Evolutionary conservation across 1,140 invertebrate genomes (phyloP).

Genomic region (Zaprionus ornatus): DNA sequence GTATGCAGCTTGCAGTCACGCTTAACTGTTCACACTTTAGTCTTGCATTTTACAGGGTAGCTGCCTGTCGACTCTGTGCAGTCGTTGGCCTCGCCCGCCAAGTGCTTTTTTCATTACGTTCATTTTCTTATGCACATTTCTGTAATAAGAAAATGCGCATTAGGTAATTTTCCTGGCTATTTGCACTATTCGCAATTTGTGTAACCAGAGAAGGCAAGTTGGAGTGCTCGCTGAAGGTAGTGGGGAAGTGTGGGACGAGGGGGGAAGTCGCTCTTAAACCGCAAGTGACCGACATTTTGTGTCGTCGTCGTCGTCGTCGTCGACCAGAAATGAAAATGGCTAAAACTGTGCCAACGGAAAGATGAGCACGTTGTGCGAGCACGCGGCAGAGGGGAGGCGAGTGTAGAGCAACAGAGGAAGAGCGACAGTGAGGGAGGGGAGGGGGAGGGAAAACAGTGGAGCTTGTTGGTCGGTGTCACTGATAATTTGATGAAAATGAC

Average conservation of each 20-base stretch:
- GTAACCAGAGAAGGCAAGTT: neutral
- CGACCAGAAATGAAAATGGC: conserved; percentile 75
- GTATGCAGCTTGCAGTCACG: too few species aligned
- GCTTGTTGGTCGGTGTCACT: conserved; percentile 60
- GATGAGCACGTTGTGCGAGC: conserved; percentile 54
- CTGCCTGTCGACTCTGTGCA: neutral
- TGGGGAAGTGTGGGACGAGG: neutral
- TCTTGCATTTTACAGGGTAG: neutral
- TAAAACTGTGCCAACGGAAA: conserved; percentile 75
- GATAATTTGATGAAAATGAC: conserved; percentile 81
- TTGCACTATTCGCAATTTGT: conserved; percentile 76
- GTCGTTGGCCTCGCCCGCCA: conserved; percentile 5
- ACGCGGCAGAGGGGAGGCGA: neutral
- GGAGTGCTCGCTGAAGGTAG: neutral
- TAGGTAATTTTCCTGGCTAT: conserved; percentile 80
- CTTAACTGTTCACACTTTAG: too few species aligned
- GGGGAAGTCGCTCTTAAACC: conserved; percentile 54
- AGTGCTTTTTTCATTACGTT: conserved; percentile 73
- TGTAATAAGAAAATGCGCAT: conserved; percentile 81
- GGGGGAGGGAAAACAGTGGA: neutral
- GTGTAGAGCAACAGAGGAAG: neutral
- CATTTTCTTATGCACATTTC: conserved; percentile 80
- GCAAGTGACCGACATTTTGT: conserved; percentile 81
- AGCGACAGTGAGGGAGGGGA: neutral
- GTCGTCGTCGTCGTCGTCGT: conserved; percentile 48